Evolutionary conservation across 1,140 invertebrate genomes (phyloP), one percentile per base, ranked within the genome.

Genomic region (Geopemphigus sp.): DNA sequence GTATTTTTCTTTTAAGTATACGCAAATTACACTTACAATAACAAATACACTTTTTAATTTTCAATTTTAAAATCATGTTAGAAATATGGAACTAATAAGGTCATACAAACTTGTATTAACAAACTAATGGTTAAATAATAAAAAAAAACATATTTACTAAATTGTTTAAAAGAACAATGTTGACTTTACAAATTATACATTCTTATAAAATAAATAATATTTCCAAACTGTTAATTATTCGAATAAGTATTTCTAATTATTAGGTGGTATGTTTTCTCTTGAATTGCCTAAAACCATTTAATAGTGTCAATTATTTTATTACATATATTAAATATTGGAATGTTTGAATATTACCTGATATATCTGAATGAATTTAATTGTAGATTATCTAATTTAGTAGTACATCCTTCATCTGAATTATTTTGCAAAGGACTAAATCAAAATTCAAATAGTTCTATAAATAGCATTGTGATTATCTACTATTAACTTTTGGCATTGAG

Each of bases 371-470:
- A 72, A 53, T 70, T 53, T 53, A 70, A 70, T 0, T 53, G 47
- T 53, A 70, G 10, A 11, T 70, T 70, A 19, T 70, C n/a, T 12
- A 70, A 53, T 29, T 24, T 26, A 5, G 22, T 45, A 15, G 26
- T 29, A 22, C 11, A 19, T 2, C 47, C 50, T 50, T 54, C 47
- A 72, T 54, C 19, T 5, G 5, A 26, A 53, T 2, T 29, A 54
- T 72, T 24, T 29, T 54, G 24, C 5, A 29, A 15, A 53, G 68
- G 24, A 29, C 68, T 72, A 72, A 72, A 72, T 26, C 22, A 68
- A 11, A 32, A 63, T 32, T 22, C 5, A 63, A 4, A 61, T 10
- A 6, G 3, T 5, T 32, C 1, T 8, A 63, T 32, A 19, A 63
- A 63, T 63, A 22, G 22, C 22, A 22, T 22, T 50, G 47, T 11